A percentile compares a stretch with the other conserved stretches of the same genome.
These are phyloP conservation scores for Megalurothrips usitatus DNA, from an alignment of 2,888 invertebrate genomes.

Conservation along the genomic window DNA sequence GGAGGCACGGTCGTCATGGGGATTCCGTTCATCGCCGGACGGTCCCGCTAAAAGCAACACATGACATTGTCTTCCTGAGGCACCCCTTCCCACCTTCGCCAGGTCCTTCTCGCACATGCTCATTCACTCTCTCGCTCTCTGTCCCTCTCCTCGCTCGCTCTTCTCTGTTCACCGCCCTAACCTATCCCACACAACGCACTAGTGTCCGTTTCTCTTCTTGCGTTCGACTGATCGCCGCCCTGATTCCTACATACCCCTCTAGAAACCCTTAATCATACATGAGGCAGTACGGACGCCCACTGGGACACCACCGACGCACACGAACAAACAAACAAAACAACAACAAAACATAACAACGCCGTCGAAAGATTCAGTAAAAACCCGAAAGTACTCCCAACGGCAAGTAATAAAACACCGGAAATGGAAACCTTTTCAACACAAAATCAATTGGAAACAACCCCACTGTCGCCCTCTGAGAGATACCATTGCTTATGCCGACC, in stretches of 20 bases:
- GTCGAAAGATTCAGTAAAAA: not conserved
- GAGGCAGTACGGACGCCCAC: not conserved
- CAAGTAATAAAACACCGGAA: conserved; percentile 1
- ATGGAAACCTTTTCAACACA: not conserved
- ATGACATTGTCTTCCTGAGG: conserved; percentile 30
- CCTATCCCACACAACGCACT: too few species aligned
- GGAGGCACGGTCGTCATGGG: not conserved
- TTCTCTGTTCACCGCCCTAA: not conserved
- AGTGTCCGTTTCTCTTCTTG: not conserved
- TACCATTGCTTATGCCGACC: not conserved
- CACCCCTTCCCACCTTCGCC: not conserved
- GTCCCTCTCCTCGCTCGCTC: not conserved
- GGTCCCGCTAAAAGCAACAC: conserved; percentile 20
- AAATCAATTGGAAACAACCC: not conserved
- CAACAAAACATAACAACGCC: not conserved
- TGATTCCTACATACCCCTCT: not conserved
- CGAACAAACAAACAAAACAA: conserved; percentile 5
- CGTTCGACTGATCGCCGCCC: not conserved
- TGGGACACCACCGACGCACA: not conserved
- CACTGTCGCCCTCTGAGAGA: not conserved
- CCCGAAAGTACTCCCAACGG: not conserved
- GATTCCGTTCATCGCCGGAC: not conserved
- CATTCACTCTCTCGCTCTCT: conserved; percentile 33
- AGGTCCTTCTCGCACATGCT: conserved; percentile 3
- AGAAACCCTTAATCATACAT: not conserved